Base-by-base conservation (phyloP, 2,888 invertebrate species). In the Apotomis capreana region DNA sequence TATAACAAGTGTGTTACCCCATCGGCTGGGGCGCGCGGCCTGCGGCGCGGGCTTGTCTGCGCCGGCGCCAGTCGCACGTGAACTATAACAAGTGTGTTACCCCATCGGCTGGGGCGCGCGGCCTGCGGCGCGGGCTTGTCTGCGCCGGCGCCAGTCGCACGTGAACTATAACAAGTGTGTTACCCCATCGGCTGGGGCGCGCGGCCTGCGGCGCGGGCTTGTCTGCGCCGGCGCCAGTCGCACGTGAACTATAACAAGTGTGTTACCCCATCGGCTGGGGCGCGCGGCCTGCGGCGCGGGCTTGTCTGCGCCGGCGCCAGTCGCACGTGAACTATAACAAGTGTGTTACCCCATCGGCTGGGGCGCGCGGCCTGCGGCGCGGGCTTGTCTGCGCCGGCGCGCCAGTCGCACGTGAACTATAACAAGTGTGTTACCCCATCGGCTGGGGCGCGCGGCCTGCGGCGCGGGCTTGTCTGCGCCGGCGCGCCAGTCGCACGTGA, bases 401-500 rank as follows among this genome's bases (percentile, higher is more conserved):
- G 85, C 93, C 93, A 93, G 87, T 94, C 93, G 78, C 92, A 92
- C 82, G 92, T 93, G 86, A 93, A 26, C 26, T 26, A 26, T 26
- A 26, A 26, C 26, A 2, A 1, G 26, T 26, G 26, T 26, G 26
- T 40, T 26, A 89, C 91, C 91, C 92, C 92, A 92, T n/a, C 91
- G 77, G 5, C 88, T 88, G 46, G 88, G 88, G 0, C 87, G 74
- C 13, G 40, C 40, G 40, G 40, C 40, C 40, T 5, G 76, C 57
- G 74, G 75, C 46, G 72, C 74, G 74, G 46, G 74, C 71, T 74
- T 61, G 68, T 73, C 59, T 70, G 76, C 82, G 0, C 84, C 85
- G 12, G 89, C 85, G 26, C 93, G 85, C 93, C 93, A 93, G 87
- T 94, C 93, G 78, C 92, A 92, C 82, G 92, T 93, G 86, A 93